phyloP scores from a whole-genome alignment of 2,113 vertebrate species.

The Bubo scandiacus region DNA sequence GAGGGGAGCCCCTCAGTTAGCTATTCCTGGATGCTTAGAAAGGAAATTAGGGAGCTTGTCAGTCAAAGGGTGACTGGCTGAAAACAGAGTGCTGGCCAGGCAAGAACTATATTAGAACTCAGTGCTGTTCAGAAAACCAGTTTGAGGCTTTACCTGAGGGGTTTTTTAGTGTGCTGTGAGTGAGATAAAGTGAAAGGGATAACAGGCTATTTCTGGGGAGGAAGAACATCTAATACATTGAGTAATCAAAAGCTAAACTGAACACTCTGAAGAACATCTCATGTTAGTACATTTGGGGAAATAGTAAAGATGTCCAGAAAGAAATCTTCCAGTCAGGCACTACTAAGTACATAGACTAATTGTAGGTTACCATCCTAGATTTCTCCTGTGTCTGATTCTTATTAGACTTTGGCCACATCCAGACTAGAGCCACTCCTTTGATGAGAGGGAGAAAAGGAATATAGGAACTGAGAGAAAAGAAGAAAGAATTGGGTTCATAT shows the following conservation, averaged over 20 bases:
- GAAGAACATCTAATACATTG: background rate
- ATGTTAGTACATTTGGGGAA: background rate
- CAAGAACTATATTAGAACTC: background rate
- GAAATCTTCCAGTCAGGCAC: background rate
- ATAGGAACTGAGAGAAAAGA: background rate
- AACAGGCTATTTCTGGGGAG: background rate
- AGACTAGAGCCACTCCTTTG: background rate
- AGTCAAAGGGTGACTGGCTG: background rate
- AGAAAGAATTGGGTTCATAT: background rate
- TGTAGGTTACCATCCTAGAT: background rate
- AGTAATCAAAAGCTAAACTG: background rate
- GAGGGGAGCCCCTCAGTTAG: background rate
- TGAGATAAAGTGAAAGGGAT: background rate
- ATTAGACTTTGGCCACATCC: background rate
- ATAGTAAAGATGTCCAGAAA: background rate
- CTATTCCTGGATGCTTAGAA: background rate
- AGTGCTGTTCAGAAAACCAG: background rate
- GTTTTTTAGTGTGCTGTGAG: background rate
- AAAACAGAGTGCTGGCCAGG: background rate
- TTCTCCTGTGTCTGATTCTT: background rate
- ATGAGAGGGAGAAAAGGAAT: background rate
- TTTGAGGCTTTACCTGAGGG: background rate
- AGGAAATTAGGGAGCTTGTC: background rate
- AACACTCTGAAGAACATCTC: background rate
- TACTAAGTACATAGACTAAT: background rate